phyloP scores from a whole-genome alignment of 2,888 invertebrate species.

The Gerosis bhagava region DNA sequence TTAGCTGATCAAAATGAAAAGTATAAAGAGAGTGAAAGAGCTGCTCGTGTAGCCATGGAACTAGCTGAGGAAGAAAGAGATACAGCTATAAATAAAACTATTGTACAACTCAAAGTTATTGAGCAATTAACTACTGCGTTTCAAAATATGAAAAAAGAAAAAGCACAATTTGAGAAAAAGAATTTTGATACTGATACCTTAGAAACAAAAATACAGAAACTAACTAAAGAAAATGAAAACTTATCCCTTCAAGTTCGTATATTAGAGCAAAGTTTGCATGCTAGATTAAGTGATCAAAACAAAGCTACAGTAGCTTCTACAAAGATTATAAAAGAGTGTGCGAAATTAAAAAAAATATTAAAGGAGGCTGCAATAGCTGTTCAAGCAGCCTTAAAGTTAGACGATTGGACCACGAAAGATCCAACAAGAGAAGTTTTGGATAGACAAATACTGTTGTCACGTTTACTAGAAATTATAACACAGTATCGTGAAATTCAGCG shows the following conservation, averaged over 20 bases:
- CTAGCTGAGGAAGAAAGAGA: constrained; percentile 85
- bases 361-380: constrained; percentile 84
- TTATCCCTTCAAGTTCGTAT: constrained; percentile 69
- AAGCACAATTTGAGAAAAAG: constrained; percentile 63
- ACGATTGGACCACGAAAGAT: constrained; percentile 59
- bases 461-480: constrained; percentile 77
- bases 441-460: constrained; percentile 75
- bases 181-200: constrained; percentile 61
- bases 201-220: constrained; percentile 60
- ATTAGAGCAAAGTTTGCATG: constrained; percentile 82
- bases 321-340: constrained; percentile 76
- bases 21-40: constrained; percentile 81
- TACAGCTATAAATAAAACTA: constrained; percentile 82
- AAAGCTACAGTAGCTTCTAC: constrained; percentile 65
- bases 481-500: constrained; percentile 64
- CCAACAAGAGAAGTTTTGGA: constrained; percentile 66
- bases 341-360: constrained; percentile 80
- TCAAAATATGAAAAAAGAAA: constrained; percentile 74
- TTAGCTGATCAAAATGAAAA: constrained; percentile 84
- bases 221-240: constrained; percentile 70
- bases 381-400: constrained; percentile 79
- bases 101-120: constrained; percentile 85
- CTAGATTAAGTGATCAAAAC: constrained; percentile 70
- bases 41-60: constrained; percentile 76
- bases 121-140: constrained; percentile 83